These are phyloP conservation scores for Ichneumon xanthorius DNA, from an alignment of 2,888 invertebrate genomes.

Conservation along the genomic window DNA sequence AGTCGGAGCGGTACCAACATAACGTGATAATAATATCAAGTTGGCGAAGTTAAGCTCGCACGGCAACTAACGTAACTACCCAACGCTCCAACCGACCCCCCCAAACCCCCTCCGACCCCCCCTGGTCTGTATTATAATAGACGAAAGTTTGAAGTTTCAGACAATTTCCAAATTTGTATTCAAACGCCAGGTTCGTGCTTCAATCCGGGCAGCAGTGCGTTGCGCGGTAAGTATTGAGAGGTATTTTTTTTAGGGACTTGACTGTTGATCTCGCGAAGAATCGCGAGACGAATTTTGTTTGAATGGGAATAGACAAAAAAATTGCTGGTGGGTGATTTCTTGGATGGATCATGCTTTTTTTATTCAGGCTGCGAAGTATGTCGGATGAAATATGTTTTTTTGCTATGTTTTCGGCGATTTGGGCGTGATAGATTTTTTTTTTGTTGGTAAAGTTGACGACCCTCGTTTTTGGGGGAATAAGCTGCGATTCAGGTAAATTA, in stretches of 20 bases:
- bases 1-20: conserved; percentile 67
- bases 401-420: background rate
- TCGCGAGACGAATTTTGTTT: too few species aligned
- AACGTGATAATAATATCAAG: conserved; percentile 73
- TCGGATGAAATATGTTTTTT: background rate
- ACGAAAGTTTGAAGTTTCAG: conserved; percentile 37
- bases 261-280: background rate
- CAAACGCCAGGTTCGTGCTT: background rate
- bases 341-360: background rate
- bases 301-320: background rate
- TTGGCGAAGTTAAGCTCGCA: conserved; percentile 62
- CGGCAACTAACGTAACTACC: conserved; percentile 57
- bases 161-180: conserved; percentile 53
- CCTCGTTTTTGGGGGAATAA: too few species aligned
- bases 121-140: conserved; percentile 44
- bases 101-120: background rate
- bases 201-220: background rate
- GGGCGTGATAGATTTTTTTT: too few species aligned
- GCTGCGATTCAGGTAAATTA: too few species aligned
- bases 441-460: too few species aligned
- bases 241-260: background rate
- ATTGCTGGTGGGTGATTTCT: background rate
- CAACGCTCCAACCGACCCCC: conserved; percentile 22
- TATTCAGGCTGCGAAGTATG: background rate
- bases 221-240: background rate